A percentile compares a stretch with the other conserved stretches of the same genome.
These are phyloP conservation scores for Luperina testacea DNA, from an alignment of 2,888 invertebrate species.

Conservation along the genomic window DNA sequence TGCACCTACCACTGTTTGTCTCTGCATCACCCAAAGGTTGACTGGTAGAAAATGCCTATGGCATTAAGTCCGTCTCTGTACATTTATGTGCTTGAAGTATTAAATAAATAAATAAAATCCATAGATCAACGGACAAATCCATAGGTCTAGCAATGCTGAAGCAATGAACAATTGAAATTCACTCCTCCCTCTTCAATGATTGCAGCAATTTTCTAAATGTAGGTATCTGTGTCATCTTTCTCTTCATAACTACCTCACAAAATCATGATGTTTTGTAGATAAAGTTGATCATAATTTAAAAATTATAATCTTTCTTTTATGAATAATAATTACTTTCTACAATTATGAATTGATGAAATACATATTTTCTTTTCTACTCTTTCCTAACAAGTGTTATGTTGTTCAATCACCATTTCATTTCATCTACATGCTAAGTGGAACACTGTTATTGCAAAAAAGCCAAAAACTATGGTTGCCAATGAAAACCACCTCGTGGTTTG, in stretches of 20 bases:
- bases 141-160: too few relatives aligned
- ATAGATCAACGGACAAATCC: too few relatives aligned
- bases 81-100: too few relatives aligned
- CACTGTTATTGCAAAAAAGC: constrained; percentile 63
- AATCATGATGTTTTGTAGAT: neutral
- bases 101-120: too few relatives aligned
- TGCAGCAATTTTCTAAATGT: constrained; percentile 48
- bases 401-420: constrained; percentile 79
- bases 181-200: constrained; percentile 36
- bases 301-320: constrained; percentile 12
- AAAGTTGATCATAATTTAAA: neutral
- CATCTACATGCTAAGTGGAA: constrained; percentile 78
- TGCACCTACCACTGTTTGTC: too few relatives aligned
- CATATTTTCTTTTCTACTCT: constrained; percentile 33
- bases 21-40: too few relatives aligned
- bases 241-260: constrained; percentile 8
- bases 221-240: constrained; percentile 57
- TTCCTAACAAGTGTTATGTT: constrained; percentile 68
- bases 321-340: constrained; percentile 8
- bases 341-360: constrained; percentile 18
- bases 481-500: constrained; percentile 38
- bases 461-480: constrained; percentile 39
- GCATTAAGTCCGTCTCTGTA: too few relatives aligned
- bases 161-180: constrained; percentile 13
- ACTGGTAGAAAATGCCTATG: too few relatives aligned